Evolutionary conservation across 64 coral and sea anemone genomes (phyloP), one percentile per base, ranked within the genome.

Genomic region (Platygyra sinensis): DNA sequence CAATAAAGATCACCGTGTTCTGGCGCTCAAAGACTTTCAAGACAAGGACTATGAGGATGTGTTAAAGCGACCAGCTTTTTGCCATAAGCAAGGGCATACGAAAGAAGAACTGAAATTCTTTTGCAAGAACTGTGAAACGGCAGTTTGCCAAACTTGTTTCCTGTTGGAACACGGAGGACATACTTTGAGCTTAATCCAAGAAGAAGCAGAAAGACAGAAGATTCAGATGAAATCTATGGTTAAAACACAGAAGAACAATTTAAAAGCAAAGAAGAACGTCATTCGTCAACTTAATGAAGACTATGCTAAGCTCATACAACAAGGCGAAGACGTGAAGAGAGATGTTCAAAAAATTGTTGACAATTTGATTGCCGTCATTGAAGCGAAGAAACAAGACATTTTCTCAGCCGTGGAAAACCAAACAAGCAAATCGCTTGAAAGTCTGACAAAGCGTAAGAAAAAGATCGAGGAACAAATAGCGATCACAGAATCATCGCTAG

Each of bases 21-120:
- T 83, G 25, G 80, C 80, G 55, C 60, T 83, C 25, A 83, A 31
- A 83, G 80, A 83, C 63, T 83, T 83, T 83, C 39, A 57, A 13
- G 60, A 83, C 18, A 62, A 83, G 30, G 80, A 83, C n/a, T 62
- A 62, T 57, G 80, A 27, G 11, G 80, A 29, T 62, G 63, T 83
- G 55, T 29, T 83, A 24, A 65, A 65, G 24, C 62, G 62, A 65
- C 62, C 62, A 8, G 19, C 16, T 65, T 4, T 65, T 19, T 65
- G 62, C 24, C 62, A 7, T 2, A 65, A 65, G 62, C 18, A 65
- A 24, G 62, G 24, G 18, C 62, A 65, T 65, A 65, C 3, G 18
- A 65, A 65, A 20, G 62, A 65, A 20, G 62, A 65, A 24, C 62
- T 65, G 16, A 24, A 65, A 19, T 65, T 18, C 2, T 65, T 65